These are phyloP conservation scores for Tubulanus polymorphus DNA, from an alignment of 2,888 invertebrate genomes.

Conservation along the genomic window DNA sequence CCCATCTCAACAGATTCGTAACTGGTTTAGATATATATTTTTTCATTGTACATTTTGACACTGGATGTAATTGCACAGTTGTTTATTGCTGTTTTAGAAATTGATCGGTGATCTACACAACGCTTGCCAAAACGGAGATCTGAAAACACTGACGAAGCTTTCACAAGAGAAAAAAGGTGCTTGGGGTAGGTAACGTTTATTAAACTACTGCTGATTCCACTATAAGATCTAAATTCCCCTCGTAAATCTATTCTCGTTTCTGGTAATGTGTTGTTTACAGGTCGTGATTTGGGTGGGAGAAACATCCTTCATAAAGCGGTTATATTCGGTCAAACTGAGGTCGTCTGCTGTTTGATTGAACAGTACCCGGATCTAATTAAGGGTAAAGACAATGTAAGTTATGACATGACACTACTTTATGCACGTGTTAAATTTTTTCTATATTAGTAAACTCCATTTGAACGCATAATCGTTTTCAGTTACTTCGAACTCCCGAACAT, in stretches of 20 bases:
- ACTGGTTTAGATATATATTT: too few relatives aligned
- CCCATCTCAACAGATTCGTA: too few relatives aligned
- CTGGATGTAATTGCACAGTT: too few relatives aligned
- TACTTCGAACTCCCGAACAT: slow-evolving; percentile 44
- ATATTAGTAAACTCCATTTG: too few relatives aligned
- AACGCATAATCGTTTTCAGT: slow-evolving; percentile 19
- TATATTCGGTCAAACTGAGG: slow-evolving; percentile 29
- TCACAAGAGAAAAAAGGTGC: slow-evolving; percentile 30
- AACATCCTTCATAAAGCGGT: slow-evolving; percentile 45
- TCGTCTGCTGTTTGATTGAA: slow-evolving; percentile 34
- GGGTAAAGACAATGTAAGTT: slow-evolving; percentile 37
- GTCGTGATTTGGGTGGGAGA: slow-evolving; percentile 41
- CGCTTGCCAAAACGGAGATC: slow-evolving; percentile 31
- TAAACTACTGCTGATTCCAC: background rate
- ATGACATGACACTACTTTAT: too few relatives aligned
- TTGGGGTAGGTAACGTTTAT: background rate
- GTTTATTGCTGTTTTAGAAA: too few relatives aligned
- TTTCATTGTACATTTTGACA: too few relatives aligned
- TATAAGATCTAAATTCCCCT: background rate
- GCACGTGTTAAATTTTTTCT: too few relatives aligned
- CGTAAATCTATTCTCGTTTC: background rate
- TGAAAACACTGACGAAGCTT: slow-evolving; percentile 29
- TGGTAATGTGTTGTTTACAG: slow-evolving; percentile 9
- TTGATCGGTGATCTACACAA: slow-evolving; percentile 31
- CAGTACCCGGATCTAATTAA: slow-evolving; percentile 38